These are phyloP conservation scores for Clitarchus hookeri DNA, from an alignment of 2,888 invertebrate genomes.

Conservation along the genomic window DNA sequence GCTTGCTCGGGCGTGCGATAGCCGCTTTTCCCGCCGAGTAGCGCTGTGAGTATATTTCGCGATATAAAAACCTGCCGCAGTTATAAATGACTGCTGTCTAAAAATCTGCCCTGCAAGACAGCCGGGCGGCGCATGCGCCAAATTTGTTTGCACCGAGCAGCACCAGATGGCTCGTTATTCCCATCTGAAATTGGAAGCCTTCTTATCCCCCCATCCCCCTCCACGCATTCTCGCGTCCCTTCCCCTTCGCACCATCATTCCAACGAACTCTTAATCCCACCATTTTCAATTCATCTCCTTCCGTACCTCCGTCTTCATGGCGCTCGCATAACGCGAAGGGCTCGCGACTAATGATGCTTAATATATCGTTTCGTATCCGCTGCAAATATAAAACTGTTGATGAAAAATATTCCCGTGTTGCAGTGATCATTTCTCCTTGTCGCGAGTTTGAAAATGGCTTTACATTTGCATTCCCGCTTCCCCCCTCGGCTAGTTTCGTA, in stretches of 20 bases:
- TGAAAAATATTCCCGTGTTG: constrained; percentile 32
- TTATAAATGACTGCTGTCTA: constrained; percentile 37
- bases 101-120: constrained; percentile 32
- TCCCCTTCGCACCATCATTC: constrained; percentile 26
- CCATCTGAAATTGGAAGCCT: constrained; percentile 34
- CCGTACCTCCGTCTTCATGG: neutral
- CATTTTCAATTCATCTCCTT: constrained; percentile 38
- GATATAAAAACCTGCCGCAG: constrained; percentile 27
- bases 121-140: constrained; percentile 31
- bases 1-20: neutral
- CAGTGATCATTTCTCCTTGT: constrained; percentile 5
- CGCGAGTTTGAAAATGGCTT: neutral
- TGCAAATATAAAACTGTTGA: constrained; percentile 28
- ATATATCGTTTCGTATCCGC: constrained; percentile 30
- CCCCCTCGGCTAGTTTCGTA: neutral
- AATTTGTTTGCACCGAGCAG: constrained; percentile 34
- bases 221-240: neutral
- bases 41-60: constrained; percentile 4
- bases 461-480: neutral
- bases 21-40: neutral
- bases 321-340: constrained; percentile 18
- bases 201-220: neutral
- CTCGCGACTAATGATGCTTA: constrained; percentile 40
- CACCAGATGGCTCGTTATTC: constrained; percentile 36
- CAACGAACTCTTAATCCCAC: constrained; percentile 27